These are phyloP conservation scores for Gymnoscelis rufifasciata DNA, from an alignment of 2,888 invertebrate species.

Conservation along the genomic window DNA sequence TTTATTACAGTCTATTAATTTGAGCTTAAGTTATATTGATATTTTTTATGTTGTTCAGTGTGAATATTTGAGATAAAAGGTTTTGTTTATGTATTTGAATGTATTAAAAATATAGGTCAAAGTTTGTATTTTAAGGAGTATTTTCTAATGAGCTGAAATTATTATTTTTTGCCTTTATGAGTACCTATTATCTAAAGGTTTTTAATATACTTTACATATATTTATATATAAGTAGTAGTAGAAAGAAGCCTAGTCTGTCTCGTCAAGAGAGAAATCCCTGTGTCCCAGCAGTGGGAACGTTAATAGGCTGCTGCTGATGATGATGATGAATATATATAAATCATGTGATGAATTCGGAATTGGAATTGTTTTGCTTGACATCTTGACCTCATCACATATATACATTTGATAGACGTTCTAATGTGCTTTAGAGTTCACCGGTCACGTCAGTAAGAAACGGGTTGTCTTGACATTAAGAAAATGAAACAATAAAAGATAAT, in stretches of 20 bases:
- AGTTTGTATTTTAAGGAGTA: no score
- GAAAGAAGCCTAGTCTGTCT: no score
- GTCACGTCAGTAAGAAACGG: slow-evolving; percentile 21
- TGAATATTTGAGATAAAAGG: not conserved
- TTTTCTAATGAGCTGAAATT: no score
- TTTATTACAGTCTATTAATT: slow-evolving; percentile 16
- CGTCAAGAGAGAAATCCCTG: no score
- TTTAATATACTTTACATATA: no score
- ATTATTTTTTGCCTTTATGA: no score
- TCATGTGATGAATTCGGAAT: slow-evolving; percentile 21
- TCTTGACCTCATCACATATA: slow-evolving; percentile 26
- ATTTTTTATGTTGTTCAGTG: not conserved
- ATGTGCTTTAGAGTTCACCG: slow-evolving; percentile 22
- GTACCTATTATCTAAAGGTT: no score
- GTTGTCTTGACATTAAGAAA: slow-evolving; percentile 41
- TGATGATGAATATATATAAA: no score
- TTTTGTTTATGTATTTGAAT: not conserved
- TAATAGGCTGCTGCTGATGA: no score
- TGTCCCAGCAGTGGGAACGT: no score
- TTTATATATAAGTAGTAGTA: no score
- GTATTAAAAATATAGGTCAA: no score
- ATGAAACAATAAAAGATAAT: slow-evolving; percentile 67
- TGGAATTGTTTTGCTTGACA: slow-evolving; percentile 17
- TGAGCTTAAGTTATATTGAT: slow-evolving; percentile 11
- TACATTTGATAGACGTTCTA: slow-evolving; percentile 20